Conservation (phyloP, 2,797 vertebrate genomes). For the Pelobates cultripes region DNA sequence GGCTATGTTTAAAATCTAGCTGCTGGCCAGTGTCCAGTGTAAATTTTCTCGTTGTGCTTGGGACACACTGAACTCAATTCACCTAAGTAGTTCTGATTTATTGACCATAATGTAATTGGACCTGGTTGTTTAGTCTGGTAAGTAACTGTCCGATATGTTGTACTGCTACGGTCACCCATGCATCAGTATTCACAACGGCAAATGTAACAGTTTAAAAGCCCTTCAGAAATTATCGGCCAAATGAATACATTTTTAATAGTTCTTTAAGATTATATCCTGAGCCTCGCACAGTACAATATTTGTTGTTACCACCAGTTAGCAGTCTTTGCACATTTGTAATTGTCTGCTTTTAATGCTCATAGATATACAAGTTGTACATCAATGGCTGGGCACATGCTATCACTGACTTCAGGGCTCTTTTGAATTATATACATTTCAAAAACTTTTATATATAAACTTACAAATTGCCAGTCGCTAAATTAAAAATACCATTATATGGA, state of each 20-base stretch:
- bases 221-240: background rate
- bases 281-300: no score
- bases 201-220: background rate
- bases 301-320: no score
- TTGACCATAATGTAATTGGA: constrained; percentile 47
- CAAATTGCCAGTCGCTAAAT: no score
- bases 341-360: no score
- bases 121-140: constrained; percentile 39
- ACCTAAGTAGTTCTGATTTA: constrained; percentile 50
- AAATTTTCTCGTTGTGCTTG: constrained; percentile 35
- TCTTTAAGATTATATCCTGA: no score
- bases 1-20: constrained; percentile 30
- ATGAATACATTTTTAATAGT: background rate
- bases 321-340: no score
- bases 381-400: no score
- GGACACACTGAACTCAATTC: constrained; percentile 46
- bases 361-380: no score
- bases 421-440: no score
- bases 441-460: no score
- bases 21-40: constrained; percentile 39
- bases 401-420: no score
- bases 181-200: constrained; percentile 11
- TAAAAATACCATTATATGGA: no score
- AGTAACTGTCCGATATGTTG: constrained; percentile 23
- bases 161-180: constrained; percentile 6